phyloP scores from a whole-genome alignment of 2,113 vertebrate genomes.

The Antennarius striatus region DNA sequence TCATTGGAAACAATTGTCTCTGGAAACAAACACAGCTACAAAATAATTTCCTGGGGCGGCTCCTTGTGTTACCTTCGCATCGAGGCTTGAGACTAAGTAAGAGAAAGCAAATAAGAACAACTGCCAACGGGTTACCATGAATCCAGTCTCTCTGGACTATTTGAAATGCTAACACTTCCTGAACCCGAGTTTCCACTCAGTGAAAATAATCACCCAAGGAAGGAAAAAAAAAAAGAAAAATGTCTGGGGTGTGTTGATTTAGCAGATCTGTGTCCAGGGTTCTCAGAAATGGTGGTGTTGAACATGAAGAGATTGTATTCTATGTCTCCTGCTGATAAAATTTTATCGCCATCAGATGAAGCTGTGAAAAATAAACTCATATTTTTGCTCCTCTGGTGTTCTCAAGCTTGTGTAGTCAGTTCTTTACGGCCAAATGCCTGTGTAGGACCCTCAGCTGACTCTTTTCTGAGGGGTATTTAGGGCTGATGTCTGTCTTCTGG shows the following conservation, averaged over 20 bases:
- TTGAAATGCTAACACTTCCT: conserved; percentile 59
- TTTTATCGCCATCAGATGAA: conserved; percentile 33
- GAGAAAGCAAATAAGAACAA: conserved; percentile 38
- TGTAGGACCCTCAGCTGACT: too few relatives aligned
- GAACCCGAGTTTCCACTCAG: conserved; percentile 42
- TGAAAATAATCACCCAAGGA: conserved; percentile 52
- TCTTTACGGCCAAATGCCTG: neutral
- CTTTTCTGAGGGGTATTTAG: too few relatives aligned
- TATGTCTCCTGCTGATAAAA: conserved; percentile 54
- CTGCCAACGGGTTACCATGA: conserved; percentile 25
- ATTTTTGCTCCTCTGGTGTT: conserved; percentile 38
- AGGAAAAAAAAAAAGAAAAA: conserved; percentile 1
- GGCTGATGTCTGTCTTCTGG: too few relatives aligned
- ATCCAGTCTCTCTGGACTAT: conserved; percentile 18
- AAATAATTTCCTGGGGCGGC: conserved; percentile 29
- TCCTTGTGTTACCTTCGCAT: conserved; percentile 15
- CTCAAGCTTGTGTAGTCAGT: neutral
- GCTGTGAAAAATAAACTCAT: conserved; percentile 36
- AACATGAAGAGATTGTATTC: conserved; percentile 34
- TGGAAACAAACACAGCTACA: conserved; percentile 28
- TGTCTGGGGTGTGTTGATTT: conserved; percentile 60
- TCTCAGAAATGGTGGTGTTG: conserved; percentile 43
- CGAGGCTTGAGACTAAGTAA: conserved; percentile 22
- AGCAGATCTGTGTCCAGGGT: conserved; percentile 54
- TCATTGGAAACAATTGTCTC: conserved; percentile 11